Evolutionary conservation across 1,140 invertebrate genomes (phyloP), one percentile per base, ranked within the genome.

Genomic region (Scaptomyza graminum): DNA sequence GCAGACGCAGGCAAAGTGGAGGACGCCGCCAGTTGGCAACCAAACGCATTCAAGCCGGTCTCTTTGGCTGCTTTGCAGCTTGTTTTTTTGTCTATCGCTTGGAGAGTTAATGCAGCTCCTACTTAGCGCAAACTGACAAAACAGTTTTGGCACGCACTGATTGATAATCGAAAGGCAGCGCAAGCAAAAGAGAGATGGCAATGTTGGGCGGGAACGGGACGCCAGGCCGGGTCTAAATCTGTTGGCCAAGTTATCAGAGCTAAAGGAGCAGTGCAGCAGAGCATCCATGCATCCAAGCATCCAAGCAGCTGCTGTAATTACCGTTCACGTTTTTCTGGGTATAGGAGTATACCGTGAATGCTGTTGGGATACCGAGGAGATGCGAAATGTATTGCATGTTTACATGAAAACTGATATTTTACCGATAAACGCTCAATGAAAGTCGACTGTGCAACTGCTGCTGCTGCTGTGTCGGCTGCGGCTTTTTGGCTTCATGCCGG

Each of bases 341-440:
- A 37, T 9, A 37, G n/a, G n/a, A n/a, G 18, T 22, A 3, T 9
- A 37, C 34, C 11, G 34, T 37, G 34, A 12, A 37, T 37, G 34
- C 9, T 37, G 34, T 55, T 28, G 28, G 39, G 18, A 54, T 28
- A 76, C 57, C 70, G 75, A 54, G 52, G 62, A 85, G 77, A 81
- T 79, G 82, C 82, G 81, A 85, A 85, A 85, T 87, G 74, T 87
- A 87, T 87, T 87, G 83, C 83, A 87, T 87, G 83, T 87, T 87
- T 87, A 87, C 83, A 87, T 88, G 83, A 81, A 85, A 87, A 79
- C 83, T 79, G 83, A 87, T 87, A 87, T 77, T 77, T 76, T 67
- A 65, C 75, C 79, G 83, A 87, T 87, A 87, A 87, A 87, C 83
- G 83, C 70, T 87, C 83, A 87, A 88, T 87, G 83, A 88, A 87